Evolutionary conservation across 2,797 vertebrate species (phyloP), one percentile per base, ranked within the genome.

Genomic region (Neopelma chrysocephalum): DNA sequence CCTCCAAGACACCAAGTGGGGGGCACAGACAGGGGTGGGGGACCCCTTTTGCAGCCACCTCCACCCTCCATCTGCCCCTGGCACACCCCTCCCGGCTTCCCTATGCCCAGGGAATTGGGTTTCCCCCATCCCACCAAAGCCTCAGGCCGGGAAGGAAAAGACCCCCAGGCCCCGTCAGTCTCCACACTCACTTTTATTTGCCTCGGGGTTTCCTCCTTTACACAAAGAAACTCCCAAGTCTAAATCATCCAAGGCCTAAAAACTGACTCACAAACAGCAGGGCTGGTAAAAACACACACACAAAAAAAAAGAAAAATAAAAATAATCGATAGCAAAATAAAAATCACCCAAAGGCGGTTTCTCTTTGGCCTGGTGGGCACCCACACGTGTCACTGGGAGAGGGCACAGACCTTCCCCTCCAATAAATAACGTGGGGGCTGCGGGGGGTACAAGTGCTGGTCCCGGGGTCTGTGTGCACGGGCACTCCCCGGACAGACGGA

Each of bases 201-300:
- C 89, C 66, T 70, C 1, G 0, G 34, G 29, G 38, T 65, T 91
- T 79, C 71, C 66, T 87, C 51, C 51, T 75, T 87, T 70, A 82
- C 64, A 91, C 61, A 82, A 48, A 65, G 27, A 29, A 93, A 61
- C 40, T 34, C 85, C 87, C 65, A 34, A 92, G 4, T 81, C 87
- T 91, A 89, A 87, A 89, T 8, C 3, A 27, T 64, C 87, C 36
- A 75, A 82, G 75, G 66, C 82, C 79, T 95, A 91, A 93, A 93
- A 91, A 90, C 43, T 3, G 43, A 93, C 65, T 53, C 16, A 1
- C 3, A 18, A 61, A 83, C 20, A 22, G 31, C n/a, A 36, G 40
- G 79, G 38, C 21, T 11, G 3, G 3, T 64, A 34, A 64, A 87
- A 87, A 48, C 36, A 21, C 34, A 1, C 17, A 19, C 61, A n/a